Evolutionary conservation across 2,888 invertebrate species (phyloP), one percentile per base, ranked within the genome.

Genomic region (Julus scanicus): DNA sequence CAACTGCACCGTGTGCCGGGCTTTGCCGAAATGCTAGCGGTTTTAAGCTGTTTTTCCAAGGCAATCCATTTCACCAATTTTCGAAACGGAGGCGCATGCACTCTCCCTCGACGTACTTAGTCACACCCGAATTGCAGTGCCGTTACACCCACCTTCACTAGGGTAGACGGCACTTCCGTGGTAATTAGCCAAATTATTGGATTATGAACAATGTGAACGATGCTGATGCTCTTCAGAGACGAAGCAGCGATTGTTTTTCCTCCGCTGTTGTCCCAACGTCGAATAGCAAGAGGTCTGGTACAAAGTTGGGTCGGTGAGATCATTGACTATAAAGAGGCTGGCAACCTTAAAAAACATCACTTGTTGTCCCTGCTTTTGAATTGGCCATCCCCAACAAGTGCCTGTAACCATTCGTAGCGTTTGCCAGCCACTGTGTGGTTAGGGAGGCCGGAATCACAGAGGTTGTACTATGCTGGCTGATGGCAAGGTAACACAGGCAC

Each of bases 11-110:
- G 29, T 71, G 2, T 29, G 71, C n/a, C n/a, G 63, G 63, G 29
- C 11, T 6, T 29, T 20, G 71, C 71, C 71, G 71, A 71, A 71
- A 29, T 71, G 71, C 2, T 71, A 8, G 71, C 71, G 29, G 71
- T 71, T 71, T 63, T 71, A 71, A 71, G 71, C 9, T 29, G 71
- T 71, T 71, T 71, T 71, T 71, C 71, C 71, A 71, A 71, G 71
- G 71, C 71, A 71, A 71, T 71, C 71, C 71, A 71, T 71, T 11
- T 71, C 15, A 17, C 53, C 13, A 15, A 53, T 53, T 53, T 4
- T 17, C 29, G 71, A 71, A 71, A 71, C 71, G 29, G 11, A 71
- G 71, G 71, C 63, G 5, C 53, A 53, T 53, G 53, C 71, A 71
- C 71, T 71, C 71, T 71, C 71, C 71, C 71, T 71, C 71, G 29